Percentiles rank a stretch among this genome's conserved stretches.
Conservation (phyloP, 2,888 invertebrate species). For the Thera britannica region DNA sequence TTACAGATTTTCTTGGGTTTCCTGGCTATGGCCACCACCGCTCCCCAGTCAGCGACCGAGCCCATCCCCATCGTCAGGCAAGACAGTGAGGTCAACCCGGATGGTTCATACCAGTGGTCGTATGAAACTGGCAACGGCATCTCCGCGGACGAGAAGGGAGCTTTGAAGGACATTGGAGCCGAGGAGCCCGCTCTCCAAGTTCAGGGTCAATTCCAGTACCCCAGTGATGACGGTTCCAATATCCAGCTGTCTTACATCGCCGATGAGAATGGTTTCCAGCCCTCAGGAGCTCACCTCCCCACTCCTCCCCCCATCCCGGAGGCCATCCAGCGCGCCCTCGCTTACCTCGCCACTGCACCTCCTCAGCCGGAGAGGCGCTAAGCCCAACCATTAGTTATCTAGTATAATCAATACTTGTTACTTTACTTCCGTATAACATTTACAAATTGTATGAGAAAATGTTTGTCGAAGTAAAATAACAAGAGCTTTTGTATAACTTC, state of each 20-base stretch:
- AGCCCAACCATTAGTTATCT: constrained; percentile 32
- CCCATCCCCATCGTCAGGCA: constrained; percentile 83
- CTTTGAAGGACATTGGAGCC: constrained; percentile 81
- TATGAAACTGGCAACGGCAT: constrained; percentile 89
- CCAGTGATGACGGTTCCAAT: constrained; percentile 85
- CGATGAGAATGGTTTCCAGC: constrained; percentile 89
- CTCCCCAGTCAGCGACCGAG: constrained; percentile 67
- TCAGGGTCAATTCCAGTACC: constrained; percentile 86
- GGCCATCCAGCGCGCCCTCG: constrained; percentile 87
- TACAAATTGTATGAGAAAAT: constrained; percentile 6
- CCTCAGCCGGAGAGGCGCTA: constrained; percentile 70
- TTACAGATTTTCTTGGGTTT: constrained; percentile 74
- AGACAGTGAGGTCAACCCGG: constrained; percentile 81
- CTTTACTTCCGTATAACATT: constrained; percentile 10
- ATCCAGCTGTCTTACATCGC: constrained; percentile 87
- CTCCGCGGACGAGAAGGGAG: constrained; percentile 81
- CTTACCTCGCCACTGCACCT: constrained; percentile 87
- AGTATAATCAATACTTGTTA: constrained; percentile 21
- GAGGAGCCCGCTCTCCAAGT: constrained; percentile 82
- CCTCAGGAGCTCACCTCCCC: constrained; percentile 85
- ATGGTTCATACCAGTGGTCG: constrained; percentile 84
- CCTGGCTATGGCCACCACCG: constrained; percentile 68
- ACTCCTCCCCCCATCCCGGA: constrained; percentile 89
- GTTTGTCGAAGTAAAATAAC: constrained; percentile 14
- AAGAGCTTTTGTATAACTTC: constrained; percentile 20